These are phyloP conservation scores for Platygyra sinensis DNA, from an alignment of 64 coral and sea anemone genomes.

Conservation along the genomic window DNA sequence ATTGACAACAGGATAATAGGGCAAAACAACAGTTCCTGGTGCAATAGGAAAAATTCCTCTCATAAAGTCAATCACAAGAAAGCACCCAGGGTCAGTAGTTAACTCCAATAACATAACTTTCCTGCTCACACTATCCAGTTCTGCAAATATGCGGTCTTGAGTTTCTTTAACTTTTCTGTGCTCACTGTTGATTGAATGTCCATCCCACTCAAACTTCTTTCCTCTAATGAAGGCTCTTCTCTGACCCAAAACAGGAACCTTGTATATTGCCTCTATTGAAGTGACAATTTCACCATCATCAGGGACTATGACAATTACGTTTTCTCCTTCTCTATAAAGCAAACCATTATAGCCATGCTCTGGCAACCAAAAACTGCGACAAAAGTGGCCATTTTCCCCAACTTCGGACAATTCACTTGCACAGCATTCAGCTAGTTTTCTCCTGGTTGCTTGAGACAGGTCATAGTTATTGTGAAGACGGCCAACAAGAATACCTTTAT, in stretches of 20 bases:
- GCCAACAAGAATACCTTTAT: constrained; percentile 28
- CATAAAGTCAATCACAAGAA: constrained; percentile 42
- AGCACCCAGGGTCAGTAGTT: constrained; percentile 2
- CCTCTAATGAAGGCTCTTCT: constrained; percentile 21
- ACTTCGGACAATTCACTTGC: constrained; percentile 34
- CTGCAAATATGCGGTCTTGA: neutral
- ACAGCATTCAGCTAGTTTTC: constrained; percentile 15
- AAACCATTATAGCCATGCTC: constrained; percentile 46
- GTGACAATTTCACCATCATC: constrained; percentile 42
- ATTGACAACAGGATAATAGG: constrained; percentile 64
- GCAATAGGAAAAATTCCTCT: constrained; percentile 57
- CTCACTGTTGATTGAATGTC: constrained; percentile 38
- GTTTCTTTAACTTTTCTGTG: constrained; percentile 28
- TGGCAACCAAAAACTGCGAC: constrained; percentile 36
- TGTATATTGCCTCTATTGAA: constrained; percentile 22
- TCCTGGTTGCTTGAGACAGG: neutral
- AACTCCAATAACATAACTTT: constrained; percentile 45
- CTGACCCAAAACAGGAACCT: constrained; percentile 12
- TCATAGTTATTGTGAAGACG: constrained; percentile 40
- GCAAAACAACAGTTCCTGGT: constrained; percentile 45
- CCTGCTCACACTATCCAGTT: constrained; percentile 37
- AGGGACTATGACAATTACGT: constrained; percentile 31
- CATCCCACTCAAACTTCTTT: constrained; percentile 35
- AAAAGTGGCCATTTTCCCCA: constrained; percentile 16
- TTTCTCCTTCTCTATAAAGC: constrained; percentile 34